A percentile compares a stretch with the other conserved stretches of the same genome.
Conservation (phyloP, 2,888 invertebrate genomes). For the Drosophila austrosaltans region DNA sequence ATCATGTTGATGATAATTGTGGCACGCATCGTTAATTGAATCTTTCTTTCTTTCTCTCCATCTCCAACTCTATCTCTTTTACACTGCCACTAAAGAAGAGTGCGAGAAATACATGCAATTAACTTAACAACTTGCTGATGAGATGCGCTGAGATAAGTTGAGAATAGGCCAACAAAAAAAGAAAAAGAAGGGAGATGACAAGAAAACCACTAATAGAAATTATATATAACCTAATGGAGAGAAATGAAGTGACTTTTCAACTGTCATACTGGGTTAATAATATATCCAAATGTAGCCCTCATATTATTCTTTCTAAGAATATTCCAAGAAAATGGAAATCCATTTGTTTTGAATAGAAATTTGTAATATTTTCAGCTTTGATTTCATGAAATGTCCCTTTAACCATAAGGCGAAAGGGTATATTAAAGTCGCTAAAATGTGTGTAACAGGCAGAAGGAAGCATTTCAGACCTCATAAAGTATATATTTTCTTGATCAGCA, state of each 20-base stretch:
- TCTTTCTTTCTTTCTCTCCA: slow-evolving; percentile 18
- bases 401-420: too few relatives aligned
- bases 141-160: slow-evolving; percentile 10
- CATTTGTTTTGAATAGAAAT: too few relatives aligned
- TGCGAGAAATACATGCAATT: slow-evolving; percentile 16
- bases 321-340: too few relatives aligned
- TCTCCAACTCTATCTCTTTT: slow-evolving; percentile 7
- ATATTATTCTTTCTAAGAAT: too few relatives aligned
- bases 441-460: too few relatives aligned
- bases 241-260: not conserved
- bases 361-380: too few relatives aligned
- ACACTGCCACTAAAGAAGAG: not conserved
- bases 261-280: not conserved
- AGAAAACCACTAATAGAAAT: not conserved
- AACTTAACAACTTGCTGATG: slow-evolving; percentile 15
- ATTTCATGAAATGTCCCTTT: too few relatives aligned
- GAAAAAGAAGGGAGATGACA: not conserved
- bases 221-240: not conserved
- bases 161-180: slow-evolving; percentile 1
- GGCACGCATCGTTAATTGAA: slow-evolving; percentile 57
- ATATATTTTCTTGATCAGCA: too few relatives aligned
- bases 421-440: too few relatives aligned
- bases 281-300: too few relatives aligned
- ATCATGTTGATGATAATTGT: slow-evolving; percentile 43
- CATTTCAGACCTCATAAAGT: too few relatives aligned